These are phyloP conservation scores for Poecilia gillii DNA, from an alignment of 2,797 vertebrate species.

Conservation along the genomic window DNA sequence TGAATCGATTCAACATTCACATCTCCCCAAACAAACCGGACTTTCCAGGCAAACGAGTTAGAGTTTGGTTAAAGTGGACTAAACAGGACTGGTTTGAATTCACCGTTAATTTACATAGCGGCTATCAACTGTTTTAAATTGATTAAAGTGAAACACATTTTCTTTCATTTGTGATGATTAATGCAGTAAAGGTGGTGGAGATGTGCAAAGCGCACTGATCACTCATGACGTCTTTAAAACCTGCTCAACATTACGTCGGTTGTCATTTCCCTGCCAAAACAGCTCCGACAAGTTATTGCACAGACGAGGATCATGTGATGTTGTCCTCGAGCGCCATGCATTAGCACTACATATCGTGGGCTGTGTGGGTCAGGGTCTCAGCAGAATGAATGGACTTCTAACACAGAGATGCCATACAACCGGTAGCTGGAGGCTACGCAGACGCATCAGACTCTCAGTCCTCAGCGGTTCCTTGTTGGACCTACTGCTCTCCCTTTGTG, in stretches of 20 bases:
- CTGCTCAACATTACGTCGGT: neutral
- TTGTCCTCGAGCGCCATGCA: neutral
- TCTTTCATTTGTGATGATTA: neutral
- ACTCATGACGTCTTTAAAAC: neutral
- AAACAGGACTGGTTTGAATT: no score
- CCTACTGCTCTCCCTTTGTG: neutral
- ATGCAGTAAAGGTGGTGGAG: neutral
- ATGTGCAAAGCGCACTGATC: neutral
- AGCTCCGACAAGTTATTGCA: neutral
- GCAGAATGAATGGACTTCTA: neutral
- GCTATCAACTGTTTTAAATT: neutral
- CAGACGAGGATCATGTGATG: neutral
- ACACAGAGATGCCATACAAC: neutral
- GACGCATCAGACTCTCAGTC: neutral
- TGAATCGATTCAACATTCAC: no score
- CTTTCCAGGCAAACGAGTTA: no score
- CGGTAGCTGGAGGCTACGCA: neutral
- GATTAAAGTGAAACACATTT: neutral
- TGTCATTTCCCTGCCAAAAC: neutral
- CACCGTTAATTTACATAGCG: neutral
- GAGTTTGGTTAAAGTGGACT: no score
- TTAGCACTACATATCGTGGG: neutral
- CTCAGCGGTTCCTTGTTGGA: neutral
- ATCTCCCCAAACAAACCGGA: no score
- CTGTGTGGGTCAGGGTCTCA: neutral